Evolutionary conservation across 2,797 vertebrate genomes (phyloP).

Genomic region (Nannoperca australis): DNA sequence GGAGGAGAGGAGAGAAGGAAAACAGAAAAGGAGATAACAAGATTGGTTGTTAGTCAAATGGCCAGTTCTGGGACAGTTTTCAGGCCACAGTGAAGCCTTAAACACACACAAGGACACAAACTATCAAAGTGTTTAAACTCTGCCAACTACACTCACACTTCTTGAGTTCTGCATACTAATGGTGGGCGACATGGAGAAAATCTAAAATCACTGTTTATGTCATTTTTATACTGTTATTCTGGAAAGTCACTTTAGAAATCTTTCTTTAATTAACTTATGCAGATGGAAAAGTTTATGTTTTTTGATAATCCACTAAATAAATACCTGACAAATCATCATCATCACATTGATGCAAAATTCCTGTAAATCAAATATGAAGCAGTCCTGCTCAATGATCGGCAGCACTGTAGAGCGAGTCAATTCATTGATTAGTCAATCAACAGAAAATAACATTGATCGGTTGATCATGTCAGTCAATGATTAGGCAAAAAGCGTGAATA

Average conservation of each 20-base stretch:
- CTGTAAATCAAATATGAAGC: background rate
- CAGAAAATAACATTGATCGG: background rate
- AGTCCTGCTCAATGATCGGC: background rate
- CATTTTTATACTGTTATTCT: background rate
- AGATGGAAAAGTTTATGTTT: background rate
- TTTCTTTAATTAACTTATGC: background rate
- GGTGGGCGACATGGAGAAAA: no score
- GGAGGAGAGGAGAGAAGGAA: conserved; percentile 83
- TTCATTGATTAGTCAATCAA: background rate
- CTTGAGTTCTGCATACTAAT: background rate
- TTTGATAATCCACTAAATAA: background rate
- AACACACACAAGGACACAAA: conserved; percentile 1
- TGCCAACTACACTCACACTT: background rate
- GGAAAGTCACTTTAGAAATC: background rate
- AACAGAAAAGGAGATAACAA: conserved; percentile 65
- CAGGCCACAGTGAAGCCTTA: background rate
- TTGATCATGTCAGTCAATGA: no score
- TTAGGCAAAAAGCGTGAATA: background rate
- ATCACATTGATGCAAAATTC: background rate
- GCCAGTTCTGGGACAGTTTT: background rate
- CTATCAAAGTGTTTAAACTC: background rate
- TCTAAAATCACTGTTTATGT: background rate
- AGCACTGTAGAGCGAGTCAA: background rate
- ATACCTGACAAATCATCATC: background rate
- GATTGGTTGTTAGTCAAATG: conserved; percentile 54